Conservation (phyloP, 2,113 vertebrate genomes). For the Hypanus sabinus region DNA sequence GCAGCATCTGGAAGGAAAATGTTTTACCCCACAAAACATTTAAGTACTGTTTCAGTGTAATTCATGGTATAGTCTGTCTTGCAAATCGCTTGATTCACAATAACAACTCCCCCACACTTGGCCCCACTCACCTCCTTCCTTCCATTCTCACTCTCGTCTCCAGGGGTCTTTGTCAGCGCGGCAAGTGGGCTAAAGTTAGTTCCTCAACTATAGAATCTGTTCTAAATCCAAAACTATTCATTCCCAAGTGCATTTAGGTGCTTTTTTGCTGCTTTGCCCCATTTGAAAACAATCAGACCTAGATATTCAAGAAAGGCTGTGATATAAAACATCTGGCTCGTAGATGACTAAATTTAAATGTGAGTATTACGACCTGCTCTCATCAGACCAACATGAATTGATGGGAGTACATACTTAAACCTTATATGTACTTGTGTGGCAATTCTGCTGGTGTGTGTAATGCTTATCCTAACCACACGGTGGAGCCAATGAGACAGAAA, state of each 20-base stretch:
- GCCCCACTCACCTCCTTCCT: no score
- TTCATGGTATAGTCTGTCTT: neutral
- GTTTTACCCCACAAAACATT: no score
- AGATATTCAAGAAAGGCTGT: neutral
- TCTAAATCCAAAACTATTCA: no score
- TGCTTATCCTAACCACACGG: neutral
- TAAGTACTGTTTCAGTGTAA: no score
- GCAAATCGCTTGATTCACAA: no score
- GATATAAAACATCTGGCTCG: neutral
- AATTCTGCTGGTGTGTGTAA: neutral
- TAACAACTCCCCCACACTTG: no score
- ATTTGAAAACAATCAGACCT: neutral
- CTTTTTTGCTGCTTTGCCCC: neutral
- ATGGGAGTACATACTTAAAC: neutral
- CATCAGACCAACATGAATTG: neutral
- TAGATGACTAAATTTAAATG: neutral
- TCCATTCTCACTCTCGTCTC: no score
- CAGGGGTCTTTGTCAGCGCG: no score
- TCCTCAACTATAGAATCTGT: no score
- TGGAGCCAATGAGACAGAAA: neutral
- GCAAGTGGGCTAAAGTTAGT: no score
- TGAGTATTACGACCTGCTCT: neutral
- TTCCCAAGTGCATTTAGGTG: neutral
- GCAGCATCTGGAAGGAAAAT: no score
- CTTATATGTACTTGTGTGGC: neutral